Evolutionary conservation across 1,140 invertebrate genomes (phyloP).

Genomic region (Sitophilus oryzae): DNA sequence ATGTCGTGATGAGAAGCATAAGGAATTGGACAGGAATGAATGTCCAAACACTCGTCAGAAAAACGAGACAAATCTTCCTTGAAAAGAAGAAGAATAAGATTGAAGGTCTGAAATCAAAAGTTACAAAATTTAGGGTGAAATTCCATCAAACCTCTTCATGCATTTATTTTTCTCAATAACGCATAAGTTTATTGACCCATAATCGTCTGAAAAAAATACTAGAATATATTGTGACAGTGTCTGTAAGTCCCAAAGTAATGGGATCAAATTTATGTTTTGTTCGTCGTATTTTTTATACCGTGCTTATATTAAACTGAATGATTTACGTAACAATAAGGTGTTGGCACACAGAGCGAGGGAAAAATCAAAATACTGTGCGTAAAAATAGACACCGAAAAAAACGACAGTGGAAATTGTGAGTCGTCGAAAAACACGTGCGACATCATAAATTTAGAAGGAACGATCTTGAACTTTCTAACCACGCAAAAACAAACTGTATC

Average conservation of each 20-base stretch:
- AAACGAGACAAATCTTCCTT: too few species aligned
- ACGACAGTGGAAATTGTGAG: neutral
- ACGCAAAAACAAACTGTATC: neutral
- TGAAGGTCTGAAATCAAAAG: too few species aligned
- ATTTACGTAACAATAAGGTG: neutral
- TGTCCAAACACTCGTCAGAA: too few species aligned
- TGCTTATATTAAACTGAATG: neutral
- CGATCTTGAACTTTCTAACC: neutral
- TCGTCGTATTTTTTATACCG: neutral
- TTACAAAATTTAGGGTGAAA: too few species aligned
- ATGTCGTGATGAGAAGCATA: too few species aligned
- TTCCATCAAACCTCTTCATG: too few species aligned
- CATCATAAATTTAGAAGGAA: neutral
- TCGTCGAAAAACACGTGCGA: neutral
- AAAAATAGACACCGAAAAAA: neutral
- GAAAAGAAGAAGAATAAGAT: too few species aligned
- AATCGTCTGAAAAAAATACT: neutral
- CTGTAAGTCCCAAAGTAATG: neutral
- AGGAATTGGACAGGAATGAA: too few species aligned
- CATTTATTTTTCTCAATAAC: too few species aligned
- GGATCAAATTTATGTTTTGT: neutral
- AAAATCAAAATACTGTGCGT: neutral
- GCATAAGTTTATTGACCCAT: neutral
- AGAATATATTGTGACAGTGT: neutral
- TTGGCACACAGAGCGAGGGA: neutral